Percentiles rank a stretch among this genome's conserved stretches.
These are phyloP conservation scores for Gallinago solitaria DNA, from an alignment of 2,797 vertebrate species.

Conservation along the genomic window DNA sequence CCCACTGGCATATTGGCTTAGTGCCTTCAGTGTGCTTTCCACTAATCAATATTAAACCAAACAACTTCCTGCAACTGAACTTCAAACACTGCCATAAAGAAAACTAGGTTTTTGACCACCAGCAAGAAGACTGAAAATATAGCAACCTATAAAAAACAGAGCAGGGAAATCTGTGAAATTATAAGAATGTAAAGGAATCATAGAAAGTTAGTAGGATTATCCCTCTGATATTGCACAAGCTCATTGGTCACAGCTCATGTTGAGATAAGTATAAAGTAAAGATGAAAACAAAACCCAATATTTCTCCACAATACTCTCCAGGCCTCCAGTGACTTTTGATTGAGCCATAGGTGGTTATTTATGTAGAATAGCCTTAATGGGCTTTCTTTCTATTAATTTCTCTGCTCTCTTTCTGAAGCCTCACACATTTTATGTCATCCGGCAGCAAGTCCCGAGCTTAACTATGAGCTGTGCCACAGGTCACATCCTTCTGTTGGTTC, in stretches of 20 bases:
- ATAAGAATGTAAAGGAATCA: not conserved
- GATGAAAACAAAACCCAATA: not conserved
- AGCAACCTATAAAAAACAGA: not conserved
- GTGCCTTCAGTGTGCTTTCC: not conserved
- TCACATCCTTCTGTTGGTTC: not conserved
- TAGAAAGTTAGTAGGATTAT: not conserved
- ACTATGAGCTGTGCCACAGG: not conserved
- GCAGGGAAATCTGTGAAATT: not conserved
- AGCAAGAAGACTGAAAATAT: not conserved
- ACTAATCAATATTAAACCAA: not conserved
- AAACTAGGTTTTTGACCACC: not conserved
- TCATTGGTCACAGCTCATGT: not conserved
- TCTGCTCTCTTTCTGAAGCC: not conserved
- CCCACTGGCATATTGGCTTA: not conserved
- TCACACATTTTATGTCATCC: not conserved
- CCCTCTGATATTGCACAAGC: not conserved
- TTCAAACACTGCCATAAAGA: not conserved
- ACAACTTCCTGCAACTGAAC: not conserved
- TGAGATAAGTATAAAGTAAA: not conserved
- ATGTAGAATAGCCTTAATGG: not conserved
- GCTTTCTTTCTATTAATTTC: accelerated
- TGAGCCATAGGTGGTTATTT: not conserved
- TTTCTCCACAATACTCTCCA: not conserved
- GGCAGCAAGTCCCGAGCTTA: not conserved
- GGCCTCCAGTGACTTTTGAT: not conserved